Base-by-base conservation (phyloP, 1,140 invertebrate species). In the Linepithema humile region DNA sequence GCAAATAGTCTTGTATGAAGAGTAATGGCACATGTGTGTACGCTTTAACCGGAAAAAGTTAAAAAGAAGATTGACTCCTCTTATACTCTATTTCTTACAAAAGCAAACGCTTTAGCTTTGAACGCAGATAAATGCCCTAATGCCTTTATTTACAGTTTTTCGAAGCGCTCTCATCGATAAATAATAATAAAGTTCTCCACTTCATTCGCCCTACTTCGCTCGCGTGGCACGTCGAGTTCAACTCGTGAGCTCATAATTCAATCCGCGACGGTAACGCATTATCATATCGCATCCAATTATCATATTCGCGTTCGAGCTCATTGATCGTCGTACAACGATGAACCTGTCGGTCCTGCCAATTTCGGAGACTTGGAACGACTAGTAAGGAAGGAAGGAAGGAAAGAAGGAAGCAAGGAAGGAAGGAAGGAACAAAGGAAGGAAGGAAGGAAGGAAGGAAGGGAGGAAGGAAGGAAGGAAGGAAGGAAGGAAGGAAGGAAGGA, bases 201-300 rank as follows among this genome's bases (percentile, higher is more conserved):
- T 29, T 60, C 12, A n/a, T 29, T 40, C 23, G 72, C 40, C 48
- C 32, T n/a, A 48, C n/a, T 73, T 73, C 57, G 15, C 55, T 64
- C 26, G 73, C n/a, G n/a, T 75, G 73, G 64, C 40, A 64, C 73
- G 65, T 40, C 29, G n/a, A 2, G 55, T 62, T 43, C 55, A 20
- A 74, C 67, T 50, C n/a, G 32, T 32, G 69, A 55, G 50, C 15
- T 53, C 85, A 69, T 87, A 87, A 87, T 86, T 87, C 85, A 86
- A 87, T 86, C 69, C 69, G 29, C 70, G 78, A 85, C 65, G 40
- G 55, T 69, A 80, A 87, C 50, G 70, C 82, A 70, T 65, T 48
- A 40, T 45, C 64, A n/a, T n/a, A n/a, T n/a, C n/a, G n/a, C n/a
- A 59, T 69, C 53, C 77, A 87, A 88, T 87, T 84, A 84, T 84